Conservation (phyloP, 2,888 invertebrate species). For the Acleris cristana region DNA sequence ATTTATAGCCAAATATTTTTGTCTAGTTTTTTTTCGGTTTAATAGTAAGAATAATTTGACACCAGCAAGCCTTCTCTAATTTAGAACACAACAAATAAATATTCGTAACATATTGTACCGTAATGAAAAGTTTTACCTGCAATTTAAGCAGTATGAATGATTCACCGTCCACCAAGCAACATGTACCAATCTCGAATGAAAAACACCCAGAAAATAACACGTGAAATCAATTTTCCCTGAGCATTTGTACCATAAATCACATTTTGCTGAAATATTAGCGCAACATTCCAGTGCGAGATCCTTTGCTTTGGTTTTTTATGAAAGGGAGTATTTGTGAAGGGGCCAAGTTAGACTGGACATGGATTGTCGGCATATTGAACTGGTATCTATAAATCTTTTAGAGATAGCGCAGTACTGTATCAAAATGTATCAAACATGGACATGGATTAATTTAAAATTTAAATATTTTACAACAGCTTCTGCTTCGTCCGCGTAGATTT, state of each 20-base stretch:
- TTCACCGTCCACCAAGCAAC: no score
- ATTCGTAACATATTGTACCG: no score
- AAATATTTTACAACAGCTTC: no score
- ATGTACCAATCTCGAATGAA: neutral
- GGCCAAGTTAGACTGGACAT: conserved; percentile 6
- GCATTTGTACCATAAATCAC: conserved; percentile 31
- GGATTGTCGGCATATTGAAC: conserved; percentile 21
- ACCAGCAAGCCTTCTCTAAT: no score
- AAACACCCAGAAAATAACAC: conserved; percentile 25
- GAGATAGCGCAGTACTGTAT: neutral
- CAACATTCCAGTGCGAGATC: conserved; percentile 18
- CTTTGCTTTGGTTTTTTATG: conserved; percentile 19
- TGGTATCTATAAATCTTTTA: conserved; percentile 8
- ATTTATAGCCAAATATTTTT: no score
- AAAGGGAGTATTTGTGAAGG: conserved; percentile 9
- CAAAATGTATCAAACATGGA: neutral
- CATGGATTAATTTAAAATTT: no score
- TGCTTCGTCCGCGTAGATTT: no score
- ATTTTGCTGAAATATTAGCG: conserved; percentile 31
- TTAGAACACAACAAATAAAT: no score
- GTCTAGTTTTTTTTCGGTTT: no score
- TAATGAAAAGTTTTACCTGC: no score
- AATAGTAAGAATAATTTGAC: no score
- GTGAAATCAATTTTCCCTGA: conserved; percentile 33
- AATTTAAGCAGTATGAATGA: no score